Percentiles rank a stretch among this genome's conserved stretches.
Conservation (phyloP, 2,888 invertebrate species). For the Papilio gigon region DNA sequence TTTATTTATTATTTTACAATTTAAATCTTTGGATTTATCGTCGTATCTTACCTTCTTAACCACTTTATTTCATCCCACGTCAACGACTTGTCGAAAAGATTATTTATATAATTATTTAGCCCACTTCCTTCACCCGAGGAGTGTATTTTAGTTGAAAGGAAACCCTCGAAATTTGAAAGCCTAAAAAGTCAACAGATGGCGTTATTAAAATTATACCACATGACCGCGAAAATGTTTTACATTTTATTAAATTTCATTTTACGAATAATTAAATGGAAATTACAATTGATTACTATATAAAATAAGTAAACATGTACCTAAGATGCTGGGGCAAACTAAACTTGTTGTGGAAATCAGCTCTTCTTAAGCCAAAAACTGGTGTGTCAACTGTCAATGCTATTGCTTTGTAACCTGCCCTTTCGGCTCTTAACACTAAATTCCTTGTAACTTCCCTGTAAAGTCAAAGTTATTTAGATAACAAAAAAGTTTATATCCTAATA, state of each 20-base stretch:
- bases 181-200: slow-evolving; percentile 65
- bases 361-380: slow-evolving; percentile 91
- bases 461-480: neutral
- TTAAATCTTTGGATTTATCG: neutral
- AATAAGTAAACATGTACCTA: slow-evolving; percentile 71
- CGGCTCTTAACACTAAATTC: slow-evolving; percentile 88
- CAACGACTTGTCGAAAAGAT: slow-evolving; percentile 89
- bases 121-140: slow-evolving; percentile 85
- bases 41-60: slow-evolving; percentile 84
- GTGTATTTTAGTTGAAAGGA: slow-evolving; percentile 72
- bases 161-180: slow-evolving; percentile 90
- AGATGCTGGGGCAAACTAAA: slow-evolving; percentile 92
- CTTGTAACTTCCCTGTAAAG: slow-evolving; percentile 84
- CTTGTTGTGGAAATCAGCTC: slow-evolving; percentile 91
- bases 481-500: too few relatives aligned
- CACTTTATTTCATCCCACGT: slow-evolving; percentile 94
- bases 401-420: slow-evolving; percentile 92
- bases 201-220: too few relatives aligned
- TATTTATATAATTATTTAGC: slow-evolving; percentile 88
- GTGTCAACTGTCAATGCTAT: slow-evolving; percentile 94
- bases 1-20: neutral
- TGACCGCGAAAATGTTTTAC: neutral
- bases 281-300: neutral
- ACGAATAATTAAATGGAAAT: neutral
- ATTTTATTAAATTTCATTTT: neutral